phyloP scores from a whole-genome alignment of 2,888 invertebrate species.

The Carpatolechia fugitivella region DNA sequence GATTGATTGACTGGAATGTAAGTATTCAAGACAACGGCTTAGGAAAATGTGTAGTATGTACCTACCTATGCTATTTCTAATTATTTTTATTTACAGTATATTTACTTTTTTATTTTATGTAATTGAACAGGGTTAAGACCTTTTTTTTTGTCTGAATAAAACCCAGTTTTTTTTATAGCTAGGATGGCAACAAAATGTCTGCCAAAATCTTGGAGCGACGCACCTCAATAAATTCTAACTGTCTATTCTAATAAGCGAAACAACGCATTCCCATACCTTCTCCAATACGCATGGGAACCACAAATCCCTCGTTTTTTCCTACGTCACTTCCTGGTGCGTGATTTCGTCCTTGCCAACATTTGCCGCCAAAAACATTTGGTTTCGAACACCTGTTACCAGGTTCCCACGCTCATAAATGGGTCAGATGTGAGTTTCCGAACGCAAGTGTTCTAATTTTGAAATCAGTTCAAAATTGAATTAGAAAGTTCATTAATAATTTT shows the following conservation, averaged over 20 bases:
- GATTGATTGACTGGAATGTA: too few species aligned
- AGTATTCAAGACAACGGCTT: too few species aligned
- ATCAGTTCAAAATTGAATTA: neutral
- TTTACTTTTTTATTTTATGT: too few species aligned
- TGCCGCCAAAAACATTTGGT: constrained; percentile 55
- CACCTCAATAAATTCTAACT: neutral
- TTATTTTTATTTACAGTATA: too few species aligned
- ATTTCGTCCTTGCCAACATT: constrained; percentile 52
- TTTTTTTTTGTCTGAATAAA: too few species aligned
- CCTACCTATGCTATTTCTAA: too few species aligned
- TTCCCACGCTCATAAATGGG: constrained; percentile 54
- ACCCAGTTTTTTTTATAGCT: too few species aligned
- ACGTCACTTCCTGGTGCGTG: constrained; percentile 59
- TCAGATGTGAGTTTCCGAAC: constrained; percentile 36
- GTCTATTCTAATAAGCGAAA: neutral
- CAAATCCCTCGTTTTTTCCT: constrained; percentile 30
- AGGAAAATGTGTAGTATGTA: too few species aligned
- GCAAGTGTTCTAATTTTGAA: constrained; percentile 50
- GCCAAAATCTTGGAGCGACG: neutral
- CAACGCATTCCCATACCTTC: neutral
- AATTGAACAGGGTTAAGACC: too few species aligned
- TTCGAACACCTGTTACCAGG: constrained; percentile 57
- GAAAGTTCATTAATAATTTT: neutral
- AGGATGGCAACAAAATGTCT: too few species aligned
- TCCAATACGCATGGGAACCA: constrained; percentile 33